A percentile compares a stretch with the other conserved stretches of the same genome.
Conservation (phyloP, 2,797 vertebrate genomes). For the Philypnodon macrostomus region DNA sequence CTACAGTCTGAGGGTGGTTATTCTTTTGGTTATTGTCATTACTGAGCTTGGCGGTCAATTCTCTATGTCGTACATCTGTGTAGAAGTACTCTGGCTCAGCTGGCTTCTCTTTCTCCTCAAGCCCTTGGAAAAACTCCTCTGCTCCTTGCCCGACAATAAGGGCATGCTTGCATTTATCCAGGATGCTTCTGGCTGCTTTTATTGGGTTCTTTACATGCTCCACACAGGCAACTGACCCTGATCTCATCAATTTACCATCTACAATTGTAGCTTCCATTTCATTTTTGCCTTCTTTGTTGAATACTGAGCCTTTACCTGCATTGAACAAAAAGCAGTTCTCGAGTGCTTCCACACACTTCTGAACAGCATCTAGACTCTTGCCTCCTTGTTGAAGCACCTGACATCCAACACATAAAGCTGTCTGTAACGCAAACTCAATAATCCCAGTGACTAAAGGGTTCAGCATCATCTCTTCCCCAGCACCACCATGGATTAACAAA, state of each 20-base stretch:
- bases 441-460: conserved; percentile 63
- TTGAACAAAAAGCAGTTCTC: conserved; percentile 84
- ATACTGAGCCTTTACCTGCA: conserved; percentile 80
- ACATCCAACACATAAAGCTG: conserved; percentile 70
- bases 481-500: conserved; percentile 79
- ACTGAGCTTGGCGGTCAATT: conserved; percentile 58
- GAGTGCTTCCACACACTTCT: conserved; percentile 76
- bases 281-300: conserved; percentile 75
- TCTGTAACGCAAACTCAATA: conserved; percentile 76
- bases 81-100: conserved; percentile 74
- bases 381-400: conserved; percentile 69
- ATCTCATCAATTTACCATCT: conserved; percentile 66
- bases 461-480: conserved; percentile 76
- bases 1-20: conserved; percentile 81
- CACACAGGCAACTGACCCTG: conserved; percentile 79
- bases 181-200: conserved; percentile 67
- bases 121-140: conserved; percentile 68
- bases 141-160: conserved; percentile 73
- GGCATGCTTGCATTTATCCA: conserved; percentile 68
- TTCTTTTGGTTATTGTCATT: conserved; percentile 52
- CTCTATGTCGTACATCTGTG: conserved; percentile 70
- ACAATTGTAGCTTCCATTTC: conserved; percentile 80
- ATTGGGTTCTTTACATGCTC: conserved; percentile 69
- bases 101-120: conserved; percentile 52
- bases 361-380: conserved; percentile 76